Evolutionary conservation across 2,797 vertebrate species (phyloP), one percentile per base, ranked within the genome.

Genomic region (Rhodeus uyekii): DNA sequence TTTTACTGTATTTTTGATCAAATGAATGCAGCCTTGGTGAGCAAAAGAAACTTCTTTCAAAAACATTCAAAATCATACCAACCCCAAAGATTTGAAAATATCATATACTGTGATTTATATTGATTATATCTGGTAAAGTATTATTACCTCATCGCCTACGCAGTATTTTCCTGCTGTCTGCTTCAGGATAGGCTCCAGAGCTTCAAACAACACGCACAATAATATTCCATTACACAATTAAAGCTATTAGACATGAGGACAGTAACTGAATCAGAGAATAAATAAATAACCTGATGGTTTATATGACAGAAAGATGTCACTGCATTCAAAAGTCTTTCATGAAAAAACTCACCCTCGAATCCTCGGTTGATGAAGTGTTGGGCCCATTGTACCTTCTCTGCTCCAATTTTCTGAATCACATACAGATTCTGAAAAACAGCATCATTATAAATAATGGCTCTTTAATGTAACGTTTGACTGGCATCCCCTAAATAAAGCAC

Each of bases 61-160:
- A 67, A 67, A 12, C 22, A 39, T 65, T 3, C 38, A 5, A n/a
- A 58, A 27, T 58, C n/a, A 6, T 58, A 58, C 24, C 12, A 3
- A 58, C 24, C 55, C 24, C 22, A 67, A 38, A 67, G 22, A n/a
- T 68, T 68, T 68, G 14, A 46, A 69, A 44, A 24, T 8, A 46
- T 10, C 8, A 29, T 46, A 29, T 69, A 69, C 2, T 46, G 8
- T 1, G 18, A 18, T 29, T 29, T 69, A 5, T 68, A 14, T 65
- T 65, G 22, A 67, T 67, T 27, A 67, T 16, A 42, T 72, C 34
- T 50, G 44, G 16, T 22, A 1, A 36, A 53, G 32, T 24, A 24
- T 4, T 9, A 87, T 93, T 92, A 99, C 98, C 95, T 99, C 95
- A 46, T 99, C 92, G 0, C 96, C 98, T 4, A 99, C 94, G 48